Conservation (phyloP, 2,113 vertebrate genomes). For the Calidris pygmaea region DNA sequence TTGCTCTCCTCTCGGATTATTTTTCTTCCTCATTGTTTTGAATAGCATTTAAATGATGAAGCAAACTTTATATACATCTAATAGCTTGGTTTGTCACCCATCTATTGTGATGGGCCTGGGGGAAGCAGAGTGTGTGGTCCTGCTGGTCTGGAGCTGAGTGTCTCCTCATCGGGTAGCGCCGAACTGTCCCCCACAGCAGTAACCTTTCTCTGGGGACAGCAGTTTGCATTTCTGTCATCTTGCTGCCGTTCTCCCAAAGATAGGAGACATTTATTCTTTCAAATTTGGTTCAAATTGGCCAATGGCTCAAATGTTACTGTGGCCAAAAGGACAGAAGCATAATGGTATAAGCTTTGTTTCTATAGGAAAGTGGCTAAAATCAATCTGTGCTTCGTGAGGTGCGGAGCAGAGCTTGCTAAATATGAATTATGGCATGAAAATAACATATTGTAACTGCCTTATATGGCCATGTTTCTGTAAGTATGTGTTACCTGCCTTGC, state of each 20-base stretch:
- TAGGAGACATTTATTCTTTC: neutral
- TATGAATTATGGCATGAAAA: neutral
- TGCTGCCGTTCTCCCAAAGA: neutral
- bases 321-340: neutral
- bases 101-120: neutral
- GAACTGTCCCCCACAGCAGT: rapidly evolving
- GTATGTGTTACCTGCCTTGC: neutral
- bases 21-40: no score
- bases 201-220: neutral
- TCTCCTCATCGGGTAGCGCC: neutral
- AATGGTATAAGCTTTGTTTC: neutral
- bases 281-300: neutral
- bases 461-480: neutral
- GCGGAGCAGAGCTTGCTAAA: neutral
- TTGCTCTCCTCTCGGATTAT: neutral
- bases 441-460: neutral
- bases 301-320: neutral
- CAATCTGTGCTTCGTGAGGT: neutral
- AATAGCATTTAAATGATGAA: neutral
- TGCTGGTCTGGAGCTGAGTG: neutral
- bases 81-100: neutral
- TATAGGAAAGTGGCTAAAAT: neutral
- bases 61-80: neutral
- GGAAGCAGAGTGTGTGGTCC: neutral
- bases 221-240: neutral